phyloP scores from a whole-genome alignment of 2,113 vertebrate species.

The Platichthys stellatus region DNA sequence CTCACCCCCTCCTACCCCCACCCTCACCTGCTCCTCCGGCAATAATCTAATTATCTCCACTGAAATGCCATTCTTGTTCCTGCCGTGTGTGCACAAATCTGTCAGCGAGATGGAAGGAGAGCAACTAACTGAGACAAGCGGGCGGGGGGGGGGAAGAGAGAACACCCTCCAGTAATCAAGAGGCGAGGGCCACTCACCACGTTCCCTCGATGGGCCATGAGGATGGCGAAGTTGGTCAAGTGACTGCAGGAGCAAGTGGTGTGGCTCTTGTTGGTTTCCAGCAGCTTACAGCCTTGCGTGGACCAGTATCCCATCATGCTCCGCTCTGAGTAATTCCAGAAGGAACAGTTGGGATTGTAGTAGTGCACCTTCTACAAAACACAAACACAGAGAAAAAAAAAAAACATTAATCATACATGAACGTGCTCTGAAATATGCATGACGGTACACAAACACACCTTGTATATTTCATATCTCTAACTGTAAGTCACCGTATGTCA shows the following conservation, averaged over 20 bases:
- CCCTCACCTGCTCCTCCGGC: constrained; percentile 49
- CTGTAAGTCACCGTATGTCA: background rate
- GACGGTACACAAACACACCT: constrained; percentile 22
- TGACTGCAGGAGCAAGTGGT: constrained; percentile 98
- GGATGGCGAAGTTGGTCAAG: constrained; percentile 98
- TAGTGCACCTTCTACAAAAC: constrained; percentile 94
- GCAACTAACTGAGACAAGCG: constrained; percentile 37
- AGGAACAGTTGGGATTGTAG: constrained; percentile 99
- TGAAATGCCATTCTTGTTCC: constrained; percentile 63
- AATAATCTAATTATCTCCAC: constrained; percentile 70
- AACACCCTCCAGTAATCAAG: constrained; percentile 21
- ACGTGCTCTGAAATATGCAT: constrained; percentile 37
- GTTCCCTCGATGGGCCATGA: constrained; percentile 95
- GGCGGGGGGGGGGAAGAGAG: background rate
- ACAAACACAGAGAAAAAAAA: constrained; percentile 30
- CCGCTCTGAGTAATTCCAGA: constrained; percentile 99
- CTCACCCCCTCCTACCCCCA: background rate
- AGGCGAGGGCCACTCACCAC: constrained; percentile 85
- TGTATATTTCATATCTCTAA: constrained; percentile 27
- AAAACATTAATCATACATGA: constrained; percentile 48
- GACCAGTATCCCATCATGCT: constrained; percentile 99
- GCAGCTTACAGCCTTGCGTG: constrained; percentile 96
- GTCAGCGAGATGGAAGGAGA: constrained; percentile 46
- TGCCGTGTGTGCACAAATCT: constrained; percentile 46
- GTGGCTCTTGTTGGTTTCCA: constrained; percentile 96